phyloP scores from a whole-genome alignment of 2,888 invertebrate genomes.

The Heliconius erato region DNA sequence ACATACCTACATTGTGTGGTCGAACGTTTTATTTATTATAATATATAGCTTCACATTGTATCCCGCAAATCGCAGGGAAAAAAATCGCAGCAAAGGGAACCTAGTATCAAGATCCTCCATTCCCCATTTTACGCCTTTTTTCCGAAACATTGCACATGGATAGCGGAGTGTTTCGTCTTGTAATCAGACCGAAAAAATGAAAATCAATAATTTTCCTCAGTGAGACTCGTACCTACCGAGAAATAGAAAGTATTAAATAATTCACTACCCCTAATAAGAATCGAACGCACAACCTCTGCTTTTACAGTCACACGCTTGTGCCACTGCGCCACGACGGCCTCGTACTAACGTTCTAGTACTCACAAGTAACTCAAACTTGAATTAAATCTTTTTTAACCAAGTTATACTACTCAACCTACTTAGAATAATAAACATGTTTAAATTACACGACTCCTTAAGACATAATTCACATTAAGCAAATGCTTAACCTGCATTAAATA shows the following conservation, averaged over 20 bases:
- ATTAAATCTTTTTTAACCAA: background rate
- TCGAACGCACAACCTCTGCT: background rate
- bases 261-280: background rate
- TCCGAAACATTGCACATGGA: no score
- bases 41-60: background rate
- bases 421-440: background rate
- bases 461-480: slow-evolving; percentile 20
- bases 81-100: background rate
- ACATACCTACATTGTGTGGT: background rate
- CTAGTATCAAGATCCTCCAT: background rate
- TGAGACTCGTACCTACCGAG: background rate
- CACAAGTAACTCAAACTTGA: background rate
- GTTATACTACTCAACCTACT: background rate
- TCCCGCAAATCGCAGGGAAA: background rate
- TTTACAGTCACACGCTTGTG: background rate
- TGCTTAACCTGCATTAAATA: slow-evolving; percentile 14
- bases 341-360: no score
- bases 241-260: background rate
- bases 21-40: background rate
- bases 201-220: background rate
- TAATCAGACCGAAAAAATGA: background rate
- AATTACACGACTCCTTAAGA: slow-evolving; percentile 11
- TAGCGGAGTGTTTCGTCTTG: background rate
- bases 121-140: background rate
- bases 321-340: background rate